Evolutionary conservation across 2,797 vertebrate genomes (phyloP).

Genomic region (Tapera naevia): DNA sequence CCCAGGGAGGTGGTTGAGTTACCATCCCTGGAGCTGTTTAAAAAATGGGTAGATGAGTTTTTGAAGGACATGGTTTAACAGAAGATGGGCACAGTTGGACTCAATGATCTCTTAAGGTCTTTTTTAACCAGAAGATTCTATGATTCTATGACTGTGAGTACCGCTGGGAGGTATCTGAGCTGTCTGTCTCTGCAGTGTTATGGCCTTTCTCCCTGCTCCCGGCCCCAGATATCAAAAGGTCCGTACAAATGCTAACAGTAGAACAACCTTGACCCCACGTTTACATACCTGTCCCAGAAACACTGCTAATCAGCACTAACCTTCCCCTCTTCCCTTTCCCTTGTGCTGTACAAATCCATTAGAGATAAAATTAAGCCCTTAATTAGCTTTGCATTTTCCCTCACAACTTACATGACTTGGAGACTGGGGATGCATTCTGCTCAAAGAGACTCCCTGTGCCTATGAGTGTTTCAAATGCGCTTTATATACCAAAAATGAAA

Average conservation of each 20-base stretch:
- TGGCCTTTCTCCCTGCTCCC: not conserved
- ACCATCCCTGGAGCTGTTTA: no score
- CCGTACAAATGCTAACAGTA: not conserved
- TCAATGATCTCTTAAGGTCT: no score
- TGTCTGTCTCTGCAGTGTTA: not conserved
- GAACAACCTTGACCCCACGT: not conserved
- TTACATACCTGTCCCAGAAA: not conserved
- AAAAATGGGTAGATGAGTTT: no score
- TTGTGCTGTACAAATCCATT: not conserved
- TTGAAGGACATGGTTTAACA: no score
- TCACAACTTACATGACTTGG: not conserved
- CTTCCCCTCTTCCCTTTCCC: not conserved
- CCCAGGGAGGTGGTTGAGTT: no score
- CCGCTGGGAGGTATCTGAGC: not conserved
- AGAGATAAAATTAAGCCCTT: not conserved
- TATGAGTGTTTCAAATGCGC: not conserved
- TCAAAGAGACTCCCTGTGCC: not conserved
- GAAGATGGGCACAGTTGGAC: no score
- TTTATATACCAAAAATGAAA: slow-evolving; percentile 15
- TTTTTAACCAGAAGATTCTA: no score
- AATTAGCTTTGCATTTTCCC: not conserved
- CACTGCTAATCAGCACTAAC: not conserved
- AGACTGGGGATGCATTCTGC: not conserved
- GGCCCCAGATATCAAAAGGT: not conserved
- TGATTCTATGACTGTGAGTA: no score